Evolutionary conservation across 2,888 invertebrate species (phyloP).

Genomic region (Automeris io): DNA sequence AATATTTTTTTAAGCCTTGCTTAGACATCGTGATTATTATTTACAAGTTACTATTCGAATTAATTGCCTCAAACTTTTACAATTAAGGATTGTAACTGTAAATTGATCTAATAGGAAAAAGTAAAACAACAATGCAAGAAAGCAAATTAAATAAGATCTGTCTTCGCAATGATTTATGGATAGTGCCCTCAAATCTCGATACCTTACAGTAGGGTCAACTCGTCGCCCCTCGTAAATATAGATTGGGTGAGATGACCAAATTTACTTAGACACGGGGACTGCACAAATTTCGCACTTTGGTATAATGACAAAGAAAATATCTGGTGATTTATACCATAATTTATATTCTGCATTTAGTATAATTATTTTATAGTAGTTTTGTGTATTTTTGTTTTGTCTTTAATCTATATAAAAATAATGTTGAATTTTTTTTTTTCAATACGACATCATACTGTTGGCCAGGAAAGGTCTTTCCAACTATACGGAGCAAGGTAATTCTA

Average conservation of each 20-base stretch:
- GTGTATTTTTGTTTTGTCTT: too few relatives aligned
- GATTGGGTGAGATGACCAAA: slow-evolving; percentile 72
- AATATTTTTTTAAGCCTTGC: too few relatives aligned
- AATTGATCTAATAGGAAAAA: slow-evolving; percentile 1
- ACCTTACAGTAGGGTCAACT: slow-evolving; percentile 42
- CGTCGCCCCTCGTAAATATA: slow-evolving; percentile 66
- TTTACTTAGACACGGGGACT: slow-evolving; percentile 68
- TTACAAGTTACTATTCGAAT: slow-evolving; percentile 1
- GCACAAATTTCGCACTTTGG: slow-evolving; percentile 46
- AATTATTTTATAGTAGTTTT: too few relatives aligned
- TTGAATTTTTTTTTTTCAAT: too few relatives aligned
- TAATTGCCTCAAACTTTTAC: too few relatives aligned
- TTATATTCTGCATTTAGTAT: too few relatives aligned
- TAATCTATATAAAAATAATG: too few relatives aligned
- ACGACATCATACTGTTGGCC: too few relatives aligned
- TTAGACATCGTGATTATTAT: too few relatives aligned
- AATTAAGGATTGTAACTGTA: neutral
- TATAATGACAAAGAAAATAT: slow-evolving; percentile 27
- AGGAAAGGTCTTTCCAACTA: too few relatives aligned
- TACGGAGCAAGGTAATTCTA: too few relatives aligned
- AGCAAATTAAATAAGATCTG: slow-evolving; percentile 59
- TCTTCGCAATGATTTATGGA: slow-evolving; percentile 61
- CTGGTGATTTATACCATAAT: neutral
- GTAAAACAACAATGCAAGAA: slow-evolving; percentile 32
- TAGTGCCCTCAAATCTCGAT: slow-evolving; percentile 65